phyloP scores from a whole-genome alignment of 1,140 invertebrate species.

The Vanessa tameamea region DNA sequence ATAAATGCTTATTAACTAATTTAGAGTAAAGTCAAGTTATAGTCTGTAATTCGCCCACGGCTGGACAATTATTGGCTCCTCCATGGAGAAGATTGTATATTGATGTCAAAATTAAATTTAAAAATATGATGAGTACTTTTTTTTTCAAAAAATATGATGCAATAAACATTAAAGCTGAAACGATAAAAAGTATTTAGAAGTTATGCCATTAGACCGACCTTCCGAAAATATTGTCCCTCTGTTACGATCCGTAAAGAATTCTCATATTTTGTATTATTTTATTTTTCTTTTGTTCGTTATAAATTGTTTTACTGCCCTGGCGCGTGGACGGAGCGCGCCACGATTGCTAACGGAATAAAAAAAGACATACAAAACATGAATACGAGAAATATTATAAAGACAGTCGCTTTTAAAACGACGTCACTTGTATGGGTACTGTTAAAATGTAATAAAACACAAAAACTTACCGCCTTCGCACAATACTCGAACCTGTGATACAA shows the following conservation, averaged over 20 bases:
- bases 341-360: constrained; percentile 21
- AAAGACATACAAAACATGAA: constrained; percentile 31
- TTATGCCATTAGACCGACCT: constrained; percentile 51
- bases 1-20: too few species aligned
- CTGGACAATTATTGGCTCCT: too few species aligned
- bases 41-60: too few species aligned
- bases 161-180: constrained; percentile 19
- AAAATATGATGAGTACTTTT: neutral
- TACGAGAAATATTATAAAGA: constrained; percentile 2
- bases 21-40: too few species aligned
- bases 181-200: constrained; percentile 2
- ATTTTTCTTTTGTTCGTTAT: constrained; percentile 51
- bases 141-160: constrained; percentile 18
- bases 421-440: constrained; percentile 7
- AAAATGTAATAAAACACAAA: neutral
- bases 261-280: constrained; percentile 59
- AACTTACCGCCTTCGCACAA: neutral
- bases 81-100: too few species aligned
- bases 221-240: constrained; percentile 58
- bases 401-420: neutral
- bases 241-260: constrained; percentile 66
- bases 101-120: too few species aligned
- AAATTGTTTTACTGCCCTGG: constrained; percentile 63
- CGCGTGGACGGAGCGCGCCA: constrained; percentile 67
- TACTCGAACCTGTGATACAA: neutral